Conservation (phyloP, 2,888 invertebrate genomes). For the Ornithoptera alexandrae region DNA sequence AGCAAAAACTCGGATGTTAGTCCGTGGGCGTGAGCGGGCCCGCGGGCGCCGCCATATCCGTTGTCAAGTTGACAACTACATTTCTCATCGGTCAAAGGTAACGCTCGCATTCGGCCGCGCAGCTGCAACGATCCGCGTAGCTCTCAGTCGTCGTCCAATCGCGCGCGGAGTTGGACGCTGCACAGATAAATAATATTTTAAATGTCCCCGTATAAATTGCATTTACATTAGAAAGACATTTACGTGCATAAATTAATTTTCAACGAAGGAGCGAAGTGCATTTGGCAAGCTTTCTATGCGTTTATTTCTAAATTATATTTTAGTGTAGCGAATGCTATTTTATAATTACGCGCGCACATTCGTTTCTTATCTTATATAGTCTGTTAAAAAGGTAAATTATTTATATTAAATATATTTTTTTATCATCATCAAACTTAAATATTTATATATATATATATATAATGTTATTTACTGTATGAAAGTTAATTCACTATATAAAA, state of each 20-base stretch:
- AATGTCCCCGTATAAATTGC: slow-evolving; percentile 3
- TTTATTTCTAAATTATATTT: slow-evolving; percentile 40
- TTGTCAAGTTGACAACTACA: slow-evolving; percentile 41
- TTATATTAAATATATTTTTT: not conserved
- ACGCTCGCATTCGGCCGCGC: slow-evolving; percentile 36
- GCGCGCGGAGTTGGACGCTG: slow-evolving; percentile 21
- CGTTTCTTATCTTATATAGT: slow-evolving; percentile 1
- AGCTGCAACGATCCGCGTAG: slow-evolving; percentile 32
- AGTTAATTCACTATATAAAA: not conserved
- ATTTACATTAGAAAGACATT: slow-evolving; percentile 5
- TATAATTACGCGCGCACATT: slow-evolving; percentile 24
- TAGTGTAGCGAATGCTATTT: slow-evolving; percentile 31
- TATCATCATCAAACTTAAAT: not conserved
- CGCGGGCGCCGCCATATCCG: slow-evolving; percentile 11
- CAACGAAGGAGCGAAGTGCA: slow-evolving; percentile 36
- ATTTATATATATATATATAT: not conserved
- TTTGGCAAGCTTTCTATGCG: slow-evolving; percentile 42
- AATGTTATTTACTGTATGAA: not conserved
- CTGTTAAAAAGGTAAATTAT: slow-evolving; percentile 14
- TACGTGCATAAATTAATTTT: slow-evolving; percentile 31
- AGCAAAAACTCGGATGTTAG: not conserved
- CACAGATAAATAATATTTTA: slow-evolving; percentile 8
- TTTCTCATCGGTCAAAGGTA: slow-evolving; percentile 39
- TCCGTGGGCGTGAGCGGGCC: slow-evolving; percentile 16
- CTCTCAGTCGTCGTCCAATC: slow-evolving; percentile 30